phyloP scores from a whole-genome alignment of 2,797 vertebrate genomes.

The Poecile montanus region DNA sequence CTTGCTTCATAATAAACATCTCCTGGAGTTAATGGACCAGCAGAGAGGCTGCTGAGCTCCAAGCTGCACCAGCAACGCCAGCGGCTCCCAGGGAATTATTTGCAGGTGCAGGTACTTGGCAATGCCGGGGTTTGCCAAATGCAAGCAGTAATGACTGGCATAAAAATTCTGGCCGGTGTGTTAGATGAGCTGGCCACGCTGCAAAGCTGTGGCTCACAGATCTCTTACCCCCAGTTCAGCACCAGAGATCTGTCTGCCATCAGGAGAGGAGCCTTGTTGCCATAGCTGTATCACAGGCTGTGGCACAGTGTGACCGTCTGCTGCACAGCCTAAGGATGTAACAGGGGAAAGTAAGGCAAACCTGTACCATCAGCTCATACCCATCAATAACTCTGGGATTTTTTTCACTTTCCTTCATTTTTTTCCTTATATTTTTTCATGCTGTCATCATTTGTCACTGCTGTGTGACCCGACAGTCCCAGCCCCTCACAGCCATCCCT shows the following conservation, averaged over 20 bases:
- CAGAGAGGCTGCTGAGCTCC: constrained; percentile 21
- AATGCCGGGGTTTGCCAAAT: neutral
- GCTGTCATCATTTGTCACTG: neutral
- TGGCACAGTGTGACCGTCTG: neutral
- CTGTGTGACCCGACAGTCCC: neutral
- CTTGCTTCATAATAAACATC: constrained; percentile 29
- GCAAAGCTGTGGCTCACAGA: neutral
- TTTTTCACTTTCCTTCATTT: neutral
- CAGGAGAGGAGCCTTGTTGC: neutral
- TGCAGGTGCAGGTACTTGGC: constrained; percentile 54
- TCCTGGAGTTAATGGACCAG: constrained; percentile 27
- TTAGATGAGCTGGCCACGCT: neutral
- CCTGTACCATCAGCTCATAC: neutral
- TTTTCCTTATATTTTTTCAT: rapidly evolving
- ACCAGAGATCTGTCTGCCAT: neutral
- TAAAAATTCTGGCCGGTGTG: neutral
- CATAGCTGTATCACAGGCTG: neutral
- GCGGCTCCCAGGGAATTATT: neutral
- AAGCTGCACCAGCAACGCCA: neutral
- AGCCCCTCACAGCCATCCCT: neutral
- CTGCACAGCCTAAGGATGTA: neutral
- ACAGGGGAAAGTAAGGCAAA: neutral
- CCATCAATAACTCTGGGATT: neutral
- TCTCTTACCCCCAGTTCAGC: neutral
- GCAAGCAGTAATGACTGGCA: neutral